Conservation (phyloP, 2,888 invertebrate species). For the Trissonchulus latispiculum region DNA sequence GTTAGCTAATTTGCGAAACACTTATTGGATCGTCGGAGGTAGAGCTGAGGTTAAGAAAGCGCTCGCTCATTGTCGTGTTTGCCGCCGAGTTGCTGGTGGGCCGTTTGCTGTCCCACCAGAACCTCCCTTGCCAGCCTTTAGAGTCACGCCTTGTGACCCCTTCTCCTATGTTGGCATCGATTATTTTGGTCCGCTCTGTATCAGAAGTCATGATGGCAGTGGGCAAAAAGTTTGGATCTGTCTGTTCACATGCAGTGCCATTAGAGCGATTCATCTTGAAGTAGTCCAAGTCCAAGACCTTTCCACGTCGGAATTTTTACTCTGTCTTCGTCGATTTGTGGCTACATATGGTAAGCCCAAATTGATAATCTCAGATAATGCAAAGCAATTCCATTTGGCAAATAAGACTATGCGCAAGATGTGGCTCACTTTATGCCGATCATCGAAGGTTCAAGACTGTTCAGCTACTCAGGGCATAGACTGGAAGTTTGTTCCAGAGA, state of each 20-base stretch:
- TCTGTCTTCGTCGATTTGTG: conserved; percentile 1
- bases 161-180: not conserved
- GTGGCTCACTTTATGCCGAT: conserved; percentile 2
- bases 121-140: not conserved
- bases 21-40: not conserved
- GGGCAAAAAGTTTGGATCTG: conserved; percentile 12
- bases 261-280: conserved; percentile 18
- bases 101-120: not conserved
- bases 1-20: not conserved
- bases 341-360: conserved; percentile 12
- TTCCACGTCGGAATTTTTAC: not conserved
- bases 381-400: conserved; percentile 8
- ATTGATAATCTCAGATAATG: conserved; percentile 16
- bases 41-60: not conserved
- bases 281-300: not conserved
- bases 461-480: not conserved
- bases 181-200: not conserved
- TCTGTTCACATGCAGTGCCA: conserved; percentile 12
- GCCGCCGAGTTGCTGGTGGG: not conserved
- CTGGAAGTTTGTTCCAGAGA: conserved; percentile 16
- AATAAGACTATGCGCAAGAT: not conserved
- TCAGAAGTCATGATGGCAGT: not conserved
- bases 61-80: not conserved
- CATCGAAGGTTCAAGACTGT: not conserved
- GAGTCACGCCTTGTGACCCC: not conserved